Conservation (phyloP, 2,113 vertebrate genomes). For the Anoura caudifer region DNA sequence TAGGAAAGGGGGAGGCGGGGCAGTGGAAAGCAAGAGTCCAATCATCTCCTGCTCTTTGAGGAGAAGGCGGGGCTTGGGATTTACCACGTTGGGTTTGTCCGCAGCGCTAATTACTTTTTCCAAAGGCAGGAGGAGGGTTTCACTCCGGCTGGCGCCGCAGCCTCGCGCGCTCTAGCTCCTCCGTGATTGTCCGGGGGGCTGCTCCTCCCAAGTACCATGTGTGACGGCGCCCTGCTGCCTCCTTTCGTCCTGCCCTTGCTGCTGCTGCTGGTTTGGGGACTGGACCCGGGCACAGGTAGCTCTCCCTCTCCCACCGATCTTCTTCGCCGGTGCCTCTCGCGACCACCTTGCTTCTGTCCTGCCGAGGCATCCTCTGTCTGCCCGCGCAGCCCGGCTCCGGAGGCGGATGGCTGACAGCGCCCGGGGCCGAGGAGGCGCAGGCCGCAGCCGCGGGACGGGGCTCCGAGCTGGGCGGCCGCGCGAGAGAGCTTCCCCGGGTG, state of each 20-base stretch:
- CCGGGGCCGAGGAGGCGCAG: neutral
- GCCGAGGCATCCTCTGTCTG: neutral
- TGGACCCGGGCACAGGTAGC: conserved; percentile 80
- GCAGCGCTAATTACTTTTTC: conserved; percentile 83
- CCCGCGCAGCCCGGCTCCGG: neutral
- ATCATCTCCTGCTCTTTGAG: conserved; percentile 18
- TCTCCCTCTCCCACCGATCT: neutral
- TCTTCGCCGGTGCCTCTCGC: conserved; percentile 46
- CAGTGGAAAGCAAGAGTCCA: neutral
- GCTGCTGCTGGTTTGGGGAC: conserved; percentile 78
- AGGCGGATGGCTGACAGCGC: neutral
- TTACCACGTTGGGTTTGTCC: conserved; percentile 83
- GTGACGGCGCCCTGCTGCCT: conserved; percentile 78
- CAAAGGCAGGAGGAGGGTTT: conserved; percentile 82
- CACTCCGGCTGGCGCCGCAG: conserved; percentile 60
- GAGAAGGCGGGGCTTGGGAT: conserved; percentile 78
- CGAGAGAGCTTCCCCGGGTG: neutral
- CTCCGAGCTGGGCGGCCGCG: neutral
- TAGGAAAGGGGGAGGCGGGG: conserved; percentile 58
- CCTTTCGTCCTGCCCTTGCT: conserved; percentile 80
- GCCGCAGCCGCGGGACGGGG: neutral
- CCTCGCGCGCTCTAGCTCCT: conserved; percentile 37
- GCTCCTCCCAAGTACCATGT: conserved; percentile 81
- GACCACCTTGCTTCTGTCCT: neutral
- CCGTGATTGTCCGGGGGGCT: conserved; percentile 44